Percentiles rank a stretch among this genome's conserved stretches.
These are phyloP conservation scores for Echiichthys vipera DNA, from an alignment of 2,797 vertebrate genomes.

Conservation along the genomic window DNA sequence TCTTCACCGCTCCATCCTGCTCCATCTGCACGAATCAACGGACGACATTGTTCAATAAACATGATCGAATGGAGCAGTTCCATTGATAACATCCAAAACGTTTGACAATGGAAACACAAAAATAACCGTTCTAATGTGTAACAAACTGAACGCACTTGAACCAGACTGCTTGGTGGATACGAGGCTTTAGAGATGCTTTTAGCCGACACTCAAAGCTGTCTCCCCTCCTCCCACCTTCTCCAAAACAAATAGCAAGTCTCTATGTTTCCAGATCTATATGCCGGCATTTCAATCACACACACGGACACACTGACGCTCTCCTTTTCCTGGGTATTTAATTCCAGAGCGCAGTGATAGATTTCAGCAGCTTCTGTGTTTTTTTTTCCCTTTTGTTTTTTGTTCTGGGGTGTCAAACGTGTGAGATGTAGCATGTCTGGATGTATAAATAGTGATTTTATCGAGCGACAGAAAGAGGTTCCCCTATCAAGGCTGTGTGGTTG, in stretches of 20 bases:
- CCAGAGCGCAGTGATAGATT: not conserved
- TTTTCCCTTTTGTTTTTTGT: not conserved
- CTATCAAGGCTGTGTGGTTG: not conserved
- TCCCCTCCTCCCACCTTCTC: constrained; percentile 24
- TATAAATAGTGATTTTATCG: not conserved
- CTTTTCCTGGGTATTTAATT: too few species aligned
- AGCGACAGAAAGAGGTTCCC: not conserved
- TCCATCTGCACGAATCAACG: too few species aligned
- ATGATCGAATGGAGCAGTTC: too few species aligned
- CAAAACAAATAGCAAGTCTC: constrained; percentile 29
- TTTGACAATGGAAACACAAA: too few species aligned
- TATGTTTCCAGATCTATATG: constrained; percentile 40
- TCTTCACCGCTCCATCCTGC: too few species aligned
- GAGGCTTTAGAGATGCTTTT: constrained; percentile 47
- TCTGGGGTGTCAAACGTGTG: not conserved
- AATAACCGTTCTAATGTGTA: too few species aligned
- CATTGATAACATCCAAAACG: too few species aligned
- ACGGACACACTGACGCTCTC: not conserved
- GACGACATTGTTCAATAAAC: too few species aligned
- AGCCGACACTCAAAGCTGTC: constrained; percentile 36
- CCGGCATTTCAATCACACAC: constrained; percentile 35
- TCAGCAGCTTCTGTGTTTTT: constrained; percentile 1
- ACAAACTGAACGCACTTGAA: too few species aligned
- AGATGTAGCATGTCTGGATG: not conserved
- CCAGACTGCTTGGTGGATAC: too few species aligned